Conservation (phyloP, 2,888 invertebrate species). For the Lasioglossum zephyrum region DNA sequence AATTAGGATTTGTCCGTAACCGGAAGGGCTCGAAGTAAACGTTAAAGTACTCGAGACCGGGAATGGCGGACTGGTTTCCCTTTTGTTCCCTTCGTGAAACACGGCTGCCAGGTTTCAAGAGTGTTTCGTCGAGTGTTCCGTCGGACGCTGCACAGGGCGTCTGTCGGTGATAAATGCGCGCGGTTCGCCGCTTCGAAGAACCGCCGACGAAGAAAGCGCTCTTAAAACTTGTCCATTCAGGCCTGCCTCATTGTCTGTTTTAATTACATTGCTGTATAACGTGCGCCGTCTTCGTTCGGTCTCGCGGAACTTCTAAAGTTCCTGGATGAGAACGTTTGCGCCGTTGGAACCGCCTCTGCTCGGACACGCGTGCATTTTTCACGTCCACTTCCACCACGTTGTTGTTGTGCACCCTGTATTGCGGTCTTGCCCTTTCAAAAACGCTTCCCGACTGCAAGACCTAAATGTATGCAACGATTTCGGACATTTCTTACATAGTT, state of each 20-base stretch:
- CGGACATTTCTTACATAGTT: neutral
- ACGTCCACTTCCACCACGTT: neutral
- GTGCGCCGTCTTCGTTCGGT: neutral
- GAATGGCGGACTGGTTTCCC: neutral
- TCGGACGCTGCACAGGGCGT: constrained; percentile 29
- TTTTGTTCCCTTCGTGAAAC: constrained; percentile 30
- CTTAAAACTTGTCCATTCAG: constrained; percentile 57
- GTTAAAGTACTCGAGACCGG: constrained; percentile 43
- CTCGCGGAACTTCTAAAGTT: neutral
- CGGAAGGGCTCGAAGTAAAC: constrained; percentile 44
- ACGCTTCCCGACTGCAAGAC: neutral
- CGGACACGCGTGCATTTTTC: neutral
- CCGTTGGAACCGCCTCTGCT: neutral
- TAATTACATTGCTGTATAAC: constrained; percentile 59
- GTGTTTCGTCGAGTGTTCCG: constrained; percentile 34
- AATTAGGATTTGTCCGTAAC: constrained; percentile 52
- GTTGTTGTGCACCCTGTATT: neutral
- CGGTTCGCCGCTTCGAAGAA: constrained; percentile 24
- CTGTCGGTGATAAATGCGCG: constrained; percentile 58
- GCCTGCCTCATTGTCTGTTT: constrained; percentile 64
- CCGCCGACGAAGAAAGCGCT: constrained; percentile 48
- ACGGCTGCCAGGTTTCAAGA: neutral
- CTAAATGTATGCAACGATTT: neutral
- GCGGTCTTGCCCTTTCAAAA: neutral
- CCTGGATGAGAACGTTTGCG: neutral